These are phyloP conservation scores for Proisotoma minuta DNA, from an alignment of 2,888 invertebrate species.

Conservation along the genomic window DNA sequence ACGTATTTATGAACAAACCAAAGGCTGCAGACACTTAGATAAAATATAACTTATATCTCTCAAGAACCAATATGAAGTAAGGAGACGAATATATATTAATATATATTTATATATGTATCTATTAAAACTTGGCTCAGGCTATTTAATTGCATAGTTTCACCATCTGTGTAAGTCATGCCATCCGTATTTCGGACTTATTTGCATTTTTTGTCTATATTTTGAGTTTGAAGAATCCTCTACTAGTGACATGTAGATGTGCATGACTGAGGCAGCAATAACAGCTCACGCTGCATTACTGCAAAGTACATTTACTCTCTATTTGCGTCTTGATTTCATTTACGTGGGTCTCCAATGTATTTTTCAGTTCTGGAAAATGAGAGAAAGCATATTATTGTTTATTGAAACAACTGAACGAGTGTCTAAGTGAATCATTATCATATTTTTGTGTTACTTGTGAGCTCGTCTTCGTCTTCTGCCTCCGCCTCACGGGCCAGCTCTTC, in stretches of 20 bases:
- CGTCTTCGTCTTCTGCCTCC: conserved; percentile 90
- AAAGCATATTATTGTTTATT: neutral
- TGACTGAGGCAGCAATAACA: no score
- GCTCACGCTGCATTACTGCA: conserved; percentile 70
- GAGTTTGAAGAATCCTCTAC: neutral
- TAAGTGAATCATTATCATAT: neutral
- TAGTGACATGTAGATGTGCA: conserved; percentile 12
- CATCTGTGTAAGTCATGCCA: conserved; percentile 18
- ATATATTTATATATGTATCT: neutral
- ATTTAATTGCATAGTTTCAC: conserved; percentile 44
- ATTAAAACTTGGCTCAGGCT: conserved; percentile 42
- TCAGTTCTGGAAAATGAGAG: conserved; percentile 74
- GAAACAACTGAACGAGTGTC: neutral
- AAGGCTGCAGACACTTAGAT: neutral
- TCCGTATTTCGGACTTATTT: conserved; percentile 15
- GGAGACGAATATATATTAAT: no score
- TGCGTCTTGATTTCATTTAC: conserved; percentile 93
- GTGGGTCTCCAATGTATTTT: conserved; percentile 95
- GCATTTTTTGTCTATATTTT: neutral
- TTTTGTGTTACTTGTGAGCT: conserved; percentile 73
- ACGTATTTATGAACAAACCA: conserved; percentile 28
- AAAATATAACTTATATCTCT: neutral
- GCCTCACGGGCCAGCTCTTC: conserved; percentile 96
- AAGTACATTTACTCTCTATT: conserved; percentile 92
- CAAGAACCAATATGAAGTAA: no score